Base-by-base conservation (phyloP, 1,140 invertebrate species). In the Mesaphorura yosii region DNA sequence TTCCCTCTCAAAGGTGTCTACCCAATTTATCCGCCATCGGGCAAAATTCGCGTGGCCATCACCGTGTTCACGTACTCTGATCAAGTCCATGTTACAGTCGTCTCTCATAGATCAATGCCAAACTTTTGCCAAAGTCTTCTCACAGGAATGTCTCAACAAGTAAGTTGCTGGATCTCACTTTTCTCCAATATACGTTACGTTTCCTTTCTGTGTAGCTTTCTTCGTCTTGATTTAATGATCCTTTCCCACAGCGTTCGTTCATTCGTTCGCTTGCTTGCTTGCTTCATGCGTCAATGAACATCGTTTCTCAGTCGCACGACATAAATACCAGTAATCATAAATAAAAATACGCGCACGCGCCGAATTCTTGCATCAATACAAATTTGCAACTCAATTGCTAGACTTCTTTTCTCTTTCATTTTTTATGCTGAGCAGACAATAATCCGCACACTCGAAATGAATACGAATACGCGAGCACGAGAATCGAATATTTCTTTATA, bases 1-100 rank as follows among this genome's bases (percentile, higher is more conserved):
- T 58, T 67, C 66, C 53, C 68, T 39, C 47, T 71, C 60, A 66
- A 70, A 71, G 62, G 73, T 64, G 65, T 73, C 61, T 68, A 72
- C 69, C 64, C 69, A 63, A 53, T 76, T 61, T 63, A 75, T 63
- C 73, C 75, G 2, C 70, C 74, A 3, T 64, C 70, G 23, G 65
- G 69, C 3, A 63, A 68, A 1, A 66, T 75, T 6, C 69, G 73
- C 3, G 62, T 77, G 19, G 69, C 72, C 7, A 66, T 77, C 6
- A 74, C 76, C 15, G 71, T 75, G 20, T 66, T 77, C 48, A 75
- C 72, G 19, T 78, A 77, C 57, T 71, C 69, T 27, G 72, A 76
- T 51, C 68, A 72, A 53, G 64, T 77, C 10, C 70, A 71, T 55
- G 64, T 78, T 46, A 66, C 73, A 5, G 72, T 76, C 6, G 66